phyloP scores from a whole-genome alignment of 1,140 invertebrate species.

The Acyrthosiphon pisum region DNA sequence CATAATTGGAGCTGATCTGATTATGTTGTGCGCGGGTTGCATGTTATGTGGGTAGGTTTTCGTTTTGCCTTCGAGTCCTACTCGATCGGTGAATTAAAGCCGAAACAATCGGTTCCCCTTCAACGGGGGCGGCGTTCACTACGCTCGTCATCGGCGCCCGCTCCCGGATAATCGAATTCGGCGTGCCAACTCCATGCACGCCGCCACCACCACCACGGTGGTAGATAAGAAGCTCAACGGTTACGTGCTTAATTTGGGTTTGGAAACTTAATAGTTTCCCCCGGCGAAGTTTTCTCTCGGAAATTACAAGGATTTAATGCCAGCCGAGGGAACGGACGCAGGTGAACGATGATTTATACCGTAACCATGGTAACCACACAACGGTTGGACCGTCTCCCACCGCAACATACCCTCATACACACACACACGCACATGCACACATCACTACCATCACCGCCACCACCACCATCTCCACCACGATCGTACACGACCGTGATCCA shows the following conservation, averaged over 20 bases:
- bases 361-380: constrained; percentile 52
- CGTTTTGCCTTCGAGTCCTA: constrained; percentile 59
- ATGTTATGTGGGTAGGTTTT: neutral
- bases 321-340: constrained; percentile 52
- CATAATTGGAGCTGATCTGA: neutral
- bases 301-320: constrained; percentile 57
- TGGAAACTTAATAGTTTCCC: constrained; percentile 57
- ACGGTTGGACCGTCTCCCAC: constrained; percentile 9
- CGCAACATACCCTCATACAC: constrained; percentile 5
- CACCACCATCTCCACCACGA: neutral
- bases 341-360: constrained; percentile 55
- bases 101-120: constrained; percentile 20
- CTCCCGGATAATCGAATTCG: constrained; percentile 43
- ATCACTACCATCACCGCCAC: neutral
- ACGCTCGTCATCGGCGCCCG: neutral
- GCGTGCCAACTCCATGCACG: neutral
- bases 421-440: neutral
- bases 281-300: constrained; percentile 54
- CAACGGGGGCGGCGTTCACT: neutral
- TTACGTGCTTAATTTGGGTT: constrained; percentile 57
- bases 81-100: constrained; percentile 30
- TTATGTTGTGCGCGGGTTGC: neutral
- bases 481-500: neutral
- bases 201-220: neutral
- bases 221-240: constrained; percentile 56